These are phyloP conservation scores for Cariama cristata DNA, from an alignment of 2,113 vertebrate genomes.

Conservation along the genomic window DNA sequence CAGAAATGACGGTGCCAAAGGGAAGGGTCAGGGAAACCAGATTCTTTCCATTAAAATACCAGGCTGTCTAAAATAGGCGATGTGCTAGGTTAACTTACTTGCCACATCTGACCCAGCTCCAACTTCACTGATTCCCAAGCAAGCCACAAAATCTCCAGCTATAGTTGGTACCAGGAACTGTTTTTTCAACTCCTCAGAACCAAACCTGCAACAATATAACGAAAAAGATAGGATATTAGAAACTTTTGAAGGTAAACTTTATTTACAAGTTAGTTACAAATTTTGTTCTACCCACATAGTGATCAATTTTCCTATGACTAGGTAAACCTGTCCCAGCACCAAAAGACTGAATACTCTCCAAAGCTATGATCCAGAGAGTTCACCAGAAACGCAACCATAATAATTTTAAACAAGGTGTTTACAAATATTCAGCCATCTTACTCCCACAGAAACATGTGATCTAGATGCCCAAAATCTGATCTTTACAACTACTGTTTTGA, in stretches of 20 bases:
- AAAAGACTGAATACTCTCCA: background rate
- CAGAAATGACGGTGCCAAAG: background rate
- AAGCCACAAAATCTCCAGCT: slow-evolving; percentile 83
- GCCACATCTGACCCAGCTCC: slow-evolving; percentile 87
- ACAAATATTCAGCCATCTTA: background rate
- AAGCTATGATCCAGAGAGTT: background rate
- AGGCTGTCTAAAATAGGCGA: background rate
- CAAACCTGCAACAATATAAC: slow-evolving; percentile 76
- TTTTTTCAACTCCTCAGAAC: slow-evolving; percentile 81
- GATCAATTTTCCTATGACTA: background rate
- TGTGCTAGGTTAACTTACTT: slow-evolving; percentile 73
- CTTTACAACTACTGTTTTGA: background rate
- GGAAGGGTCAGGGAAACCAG: background rate
- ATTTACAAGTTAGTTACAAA: background rate
- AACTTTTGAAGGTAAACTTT: background rate
- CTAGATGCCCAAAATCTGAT: background rate
- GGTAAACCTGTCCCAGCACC: background rate
- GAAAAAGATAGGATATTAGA: background rate
- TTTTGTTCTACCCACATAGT: background rate
- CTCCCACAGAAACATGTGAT: background rate
- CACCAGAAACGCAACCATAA: background rate
- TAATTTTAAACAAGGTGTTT: background rate
- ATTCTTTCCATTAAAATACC: background rate
- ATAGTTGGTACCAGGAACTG: slow-evolving; percentile 83
- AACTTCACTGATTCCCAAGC: slow-evolving; percentile 84